These are phyloP conservation scores for Chroicocephalus ridibundus DNA, from an alignment of 2,113 vertebrate species.

Conservation along the genomic window DNA sequence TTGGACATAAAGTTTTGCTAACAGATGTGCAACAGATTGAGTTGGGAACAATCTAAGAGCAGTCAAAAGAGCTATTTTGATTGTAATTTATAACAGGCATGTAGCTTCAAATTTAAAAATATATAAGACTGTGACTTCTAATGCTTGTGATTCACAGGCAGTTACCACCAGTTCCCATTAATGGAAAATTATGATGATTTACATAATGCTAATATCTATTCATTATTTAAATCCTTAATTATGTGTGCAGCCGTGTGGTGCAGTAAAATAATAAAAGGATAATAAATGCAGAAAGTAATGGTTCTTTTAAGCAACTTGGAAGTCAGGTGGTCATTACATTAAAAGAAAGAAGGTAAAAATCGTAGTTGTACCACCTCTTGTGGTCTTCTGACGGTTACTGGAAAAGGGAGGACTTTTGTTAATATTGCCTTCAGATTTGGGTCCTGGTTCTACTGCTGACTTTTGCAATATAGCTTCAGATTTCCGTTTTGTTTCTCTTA, in stretches of 20 bases:
- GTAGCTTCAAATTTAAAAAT: constrained; percentile 20
- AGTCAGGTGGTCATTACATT: neutral
- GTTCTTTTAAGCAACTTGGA: constrained; percentile 8
- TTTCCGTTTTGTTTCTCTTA: neutral
- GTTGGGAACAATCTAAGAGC: neutral
- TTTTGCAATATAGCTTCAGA: neutral
- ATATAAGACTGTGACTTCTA: neutral
- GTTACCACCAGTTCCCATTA: constrained; percentile 27
- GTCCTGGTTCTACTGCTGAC: neutral
- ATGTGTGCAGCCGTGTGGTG: constrained; percentile 18
- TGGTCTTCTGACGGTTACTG: neutral
- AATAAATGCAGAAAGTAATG: constrained; percentile 29
- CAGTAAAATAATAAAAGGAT: constrained; percentile 38
- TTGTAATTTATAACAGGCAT: constrained; percentile 17
- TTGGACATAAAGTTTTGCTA: neutral
- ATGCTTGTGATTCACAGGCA: constrained; percentile 29
- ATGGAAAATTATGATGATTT: constrained; percentile 37
- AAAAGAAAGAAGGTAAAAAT: neutral
- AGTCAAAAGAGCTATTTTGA: constrained; percentile 11
- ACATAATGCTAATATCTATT: constrained; percentile 54
- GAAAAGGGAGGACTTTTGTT: neutral
- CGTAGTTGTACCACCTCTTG: neutral
- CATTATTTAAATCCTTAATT: constrained; percentile 63
- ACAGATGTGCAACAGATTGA: constrained; percentile 36
- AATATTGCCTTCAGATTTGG: neutral